phyloP scores from a whole-genome alignment of 2,888 invertebrate species.

The Heliconius charithonia region DNA sequence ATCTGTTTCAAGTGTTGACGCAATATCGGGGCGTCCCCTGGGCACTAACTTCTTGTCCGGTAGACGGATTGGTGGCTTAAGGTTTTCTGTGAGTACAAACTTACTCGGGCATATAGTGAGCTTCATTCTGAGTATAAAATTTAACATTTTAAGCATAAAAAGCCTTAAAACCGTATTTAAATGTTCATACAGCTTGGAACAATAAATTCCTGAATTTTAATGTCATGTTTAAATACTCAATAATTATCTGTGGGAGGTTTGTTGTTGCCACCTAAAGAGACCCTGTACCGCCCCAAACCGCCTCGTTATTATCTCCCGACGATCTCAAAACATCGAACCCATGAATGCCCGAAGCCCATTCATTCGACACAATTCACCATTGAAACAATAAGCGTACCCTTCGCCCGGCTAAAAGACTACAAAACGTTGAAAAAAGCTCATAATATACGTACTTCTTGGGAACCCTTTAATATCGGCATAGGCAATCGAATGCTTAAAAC shows the following conservation, averaged over 20 bases:
- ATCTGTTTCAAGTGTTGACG: conserved; percentile 76
- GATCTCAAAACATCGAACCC: conserved; percentile 73
- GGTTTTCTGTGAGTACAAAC: conserved; percentile 33
- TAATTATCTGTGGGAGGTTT: conserved; percentile 68
- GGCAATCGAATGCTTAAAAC: conserved; percentile 84
- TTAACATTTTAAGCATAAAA: not conserved
- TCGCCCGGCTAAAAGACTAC: conserved; percentile 73
- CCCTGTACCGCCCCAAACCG: conserved; percentile 71
- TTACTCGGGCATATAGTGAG: not conserved
- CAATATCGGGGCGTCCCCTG: conserved; percentile 70
- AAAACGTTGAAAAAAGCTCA: conserved; percentile 69
- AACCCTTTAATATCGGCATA: conserved; percentile 77
- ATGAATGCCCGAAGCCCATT: conserved; percentile 76
- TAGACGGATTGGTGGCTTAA: conserved; percentile 50
- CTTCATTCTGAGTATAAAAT: not conserved
- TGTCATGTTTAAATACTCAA: conserved; percentile 31
- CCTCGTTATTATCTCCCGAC: conserved; percentile 75
- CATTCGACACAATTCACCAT: conserved; percentile 76
- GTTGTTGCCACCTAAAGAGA: conserved; percentile 68
- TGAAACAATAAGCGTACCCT: conserved; percentile 81
- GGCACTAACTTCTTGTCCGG: conserved; percentile 48
- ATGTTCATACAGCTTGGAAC: not conserved
- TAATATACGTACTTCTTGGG: conserved; percentile 77
- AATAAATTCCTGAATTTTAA: not conserved
- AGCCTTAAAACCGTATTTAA: not conserved